phyloP scores from a whole-genome alignment of 2,113 vertebrate species.

The Phalacrocorax brasilianus region DNA sequence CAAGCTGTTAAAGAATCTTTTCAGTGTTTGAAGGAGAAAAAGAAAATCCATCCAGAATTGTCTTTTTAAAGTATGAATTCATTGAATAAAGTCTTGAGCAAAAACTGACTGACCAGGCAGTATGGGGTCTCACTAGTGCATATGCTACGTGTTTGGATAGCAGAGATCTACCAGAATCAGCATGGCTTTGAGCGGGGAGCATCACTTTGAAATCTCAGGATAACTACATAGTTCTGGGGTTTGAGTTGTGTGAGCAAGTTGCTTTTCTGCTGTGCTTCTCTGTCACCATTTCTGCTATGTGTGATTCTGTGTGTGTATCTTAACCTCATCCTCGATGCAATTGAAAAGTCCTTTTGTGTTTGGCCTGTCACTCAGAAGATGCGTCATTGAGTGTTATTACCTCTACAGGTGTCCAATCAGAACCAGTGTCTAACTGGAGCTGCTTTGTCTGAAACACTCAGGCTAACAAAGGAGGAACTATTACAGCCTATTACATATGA shows the following conservation, averaged over 20 bases:
- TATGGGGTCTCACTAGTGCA: rapidly evolving
- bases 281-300: background rate
- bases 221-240: background rate
- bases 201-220: background rate
- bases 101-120: background rate
- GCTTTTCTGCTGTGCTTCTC: background rate
- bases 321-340: background rate
- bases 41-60: background rate
- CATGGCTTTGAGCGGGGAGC: background rate
- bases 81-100: background rate
- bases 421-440: background rate
- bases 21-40: background rate
- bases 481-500: background rate
- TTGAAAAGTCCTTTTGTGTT: background rate
- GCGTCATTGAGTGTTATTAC: slow-evolving; percentile 4
- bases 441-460: slow-evolving; percentile 16
- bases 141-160: background rate
- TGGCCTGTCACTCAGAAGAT: background rate
- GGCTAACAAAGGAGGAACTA: slow-evolving; percentile 1
- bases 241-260: background rate
- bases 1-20: background rate
- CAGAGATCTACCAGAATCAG: background rate
- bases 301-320: background rate
- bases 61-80: background rate
- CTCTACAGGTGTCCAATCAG: slow-evolving; percentile 20